phyloP scores from a whole-genome alignment of 2,113 vertebrate species.

The Anhinga rufa region DNA sequence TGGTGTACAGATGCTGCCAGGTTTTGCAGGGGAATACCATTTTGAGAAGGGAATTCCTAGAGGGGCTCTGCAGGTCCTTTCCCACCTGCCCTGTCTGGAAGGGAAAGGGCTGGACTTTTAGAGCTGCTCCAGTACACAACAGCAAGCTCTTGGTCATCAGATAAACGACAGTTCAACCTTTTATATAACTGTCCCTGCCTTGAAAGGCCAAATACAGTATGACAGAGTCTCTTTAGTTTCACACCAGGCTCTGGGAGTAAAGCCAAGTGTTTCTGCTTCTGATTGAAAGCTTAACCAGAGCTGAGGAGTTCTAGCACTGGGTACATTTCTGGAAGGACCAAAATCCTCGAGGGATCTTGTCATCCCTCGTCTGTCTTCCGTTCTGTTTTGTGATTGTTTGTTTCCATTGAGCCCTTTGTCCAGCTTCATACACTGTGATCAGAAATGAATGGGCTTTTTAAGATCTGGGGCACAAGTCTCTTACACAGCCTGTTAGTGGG shows the following conservation, averaged over 20 bases:
- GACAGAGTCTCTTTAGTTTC: background rate
- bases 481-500: background rate
- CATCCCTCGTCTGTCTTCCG: background rate
- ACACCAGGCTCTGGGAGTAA: background rate
- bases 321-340: background rate
- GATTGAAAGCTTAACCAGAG: background rate
- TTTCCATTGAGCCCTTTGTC: background rate
- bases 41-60: background rate
- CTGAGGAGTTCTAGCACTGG: background rate
- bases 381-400: background rate
- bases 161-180: background rate
- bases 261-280: background rate
- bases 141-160: background rate
- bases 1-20: background rate
- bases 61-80: background rate
- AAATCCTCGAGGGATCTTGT: background rate
- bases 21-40: background rate
- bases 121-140: background rate
- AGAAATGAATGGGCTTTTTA: background rate
- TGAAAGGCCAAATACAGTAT: background rate
- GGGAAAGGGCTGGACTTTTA: background rate
- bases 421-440: background rate
- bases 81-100: background rate
- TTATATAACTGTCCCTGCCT: slow-evolving; percentile 4
- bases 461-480: background rate